Evolutionary conservation across 2,888 invertebrate species (phyloP), one percentile per base, ranked within the genome.

Genomic region (Tenthredo notha): DNA sequence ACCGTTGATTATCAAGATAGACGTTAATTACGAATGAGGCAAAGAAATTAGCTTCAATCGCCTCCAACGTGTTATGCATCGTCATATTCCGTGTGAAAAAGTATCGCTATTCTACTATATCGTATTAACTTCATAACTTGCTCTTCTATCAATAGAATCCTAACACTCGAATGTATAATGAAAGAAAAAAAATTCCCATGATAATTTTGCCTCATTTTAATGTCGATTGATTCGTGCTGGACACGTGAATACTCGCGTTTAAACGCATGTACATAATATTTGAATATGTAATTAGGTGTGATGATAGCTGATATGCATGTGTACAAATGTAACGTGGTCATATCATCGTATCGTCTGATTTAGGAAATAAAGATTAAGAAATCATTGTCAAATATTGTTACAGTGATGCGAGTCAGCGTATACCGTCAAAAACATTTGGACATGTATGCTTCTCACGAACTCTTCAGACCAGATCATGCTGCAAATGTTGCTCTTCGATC

Each of bases 351-450:
- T 47, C n/a, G 25, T n/a, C 15, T 47, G 10, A 47, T 25, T 12
- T 7, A 33, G 29, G 29, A 50, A 50, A 77, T 29, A 50, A 18
- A 15, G 25, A 50, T 50, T 1, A 77, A n/a, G 0, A 15, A 61
- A 54, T 77, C 15, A 40, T 25, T 12, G 18, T 12, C 33, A n/a
- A 54, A 54, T 61, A 5, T 40, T 58, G n/a, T 94, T 94, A 9
- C 94, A 98, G 98, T 98, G 87, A 98, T 98, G 94, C 97, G 98
- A 94, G 97, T 98, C 90, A 98, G 98, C 91, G 98, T 98, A 91
- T 98, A 98, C 93, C 95, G 98, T 25, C 95, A 98, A 84, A 96
- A 96, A 87, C 97, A 97, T 90, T 96, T 97, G 93, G 96, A 97
- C 87, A 95, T 96, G 84, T 98, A 98, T 92, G 96, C 96, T 87